A percentile compares a stretch with the other conserved stretches of the same genome.
Conservation (phyloP, 1,140 invertebrate genomes). For the Eriosoma lanigerum region DNA sequence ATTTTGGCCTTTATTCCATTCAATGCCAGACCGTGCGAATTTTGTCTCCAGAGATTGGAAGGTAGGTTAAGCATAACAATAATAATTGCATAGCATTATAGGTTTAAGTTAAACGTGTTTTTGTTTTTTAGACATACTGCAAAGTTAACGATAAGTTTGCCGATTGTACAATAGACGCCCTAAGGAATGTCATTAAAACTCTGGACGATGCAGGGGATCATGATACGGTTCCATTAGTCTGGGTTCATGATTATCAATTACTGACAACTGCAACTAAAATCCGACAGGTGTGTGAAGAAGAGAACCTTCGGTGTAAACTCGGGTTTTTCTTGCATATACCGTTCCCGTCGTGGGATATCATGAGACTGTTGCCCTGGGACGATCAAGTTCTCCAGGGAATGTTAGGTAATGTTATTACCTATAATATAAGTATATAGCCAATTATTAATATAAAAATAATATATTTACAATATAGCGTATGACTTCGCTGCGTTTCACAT, state of each 20-base stretch:
- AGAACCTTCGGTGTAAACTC: slow-evolving; percentile 74
- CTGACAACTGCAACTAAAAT: slow-evolving; percentile 89
- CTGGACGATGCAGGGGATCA: slow-evolving; percentile 63
- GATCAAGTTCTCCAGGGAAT: slow-evolving; percentile 90
- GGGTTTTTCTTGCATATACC: slow-evolving; percentile 92
- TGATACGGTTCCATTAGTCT: slow-evolving; percentile 69
- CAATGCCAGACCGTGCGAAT: slow-evolving; percentile 79
- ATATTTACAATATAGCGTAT: slow-evolving; percentile 64
- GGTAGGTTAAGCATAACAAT: slow-evolving; percentile 56
- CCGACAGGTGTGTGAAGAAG: slow-evolving; percentile 74
- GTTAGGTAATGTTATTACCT: slow-evolving; percentile 64
- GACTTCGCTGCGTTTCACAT: slow-evolving; percentile 92
- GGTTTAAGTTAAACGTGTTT: not conserved
- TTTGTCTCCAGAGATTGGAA: slow-evolving; percentile 80
- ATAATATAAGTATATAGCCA: not conserved
- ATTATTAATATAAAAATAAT: not conserved
- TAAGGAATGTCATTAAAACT: slow-evolving; percentile 62
- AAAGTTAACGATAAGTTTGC: slow-evolving; percentile 82
- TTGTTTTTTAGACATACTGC: slow-evolving; percentile 67
- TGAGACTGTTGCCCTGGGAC: slow-evolving; percentile 84
- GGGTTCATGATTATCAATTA: slow-evolving; percentile 91
- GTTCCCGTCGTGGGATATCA: slow-evolving; percentile 90
- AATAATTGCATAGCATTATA: not conserved
- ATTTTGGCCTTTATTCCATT: slow-evolving; percentile 89
- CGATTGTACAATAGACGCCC: slow-evolving; percentile 71